A percentile compares a stretch with the other conserved stretches of the same genome.
These are phyloP conservation scores for Poeciliopsis presidionis DNA, from an alignment of 2,797 vertebrate species.

Conservation along the genomic window DNA sequence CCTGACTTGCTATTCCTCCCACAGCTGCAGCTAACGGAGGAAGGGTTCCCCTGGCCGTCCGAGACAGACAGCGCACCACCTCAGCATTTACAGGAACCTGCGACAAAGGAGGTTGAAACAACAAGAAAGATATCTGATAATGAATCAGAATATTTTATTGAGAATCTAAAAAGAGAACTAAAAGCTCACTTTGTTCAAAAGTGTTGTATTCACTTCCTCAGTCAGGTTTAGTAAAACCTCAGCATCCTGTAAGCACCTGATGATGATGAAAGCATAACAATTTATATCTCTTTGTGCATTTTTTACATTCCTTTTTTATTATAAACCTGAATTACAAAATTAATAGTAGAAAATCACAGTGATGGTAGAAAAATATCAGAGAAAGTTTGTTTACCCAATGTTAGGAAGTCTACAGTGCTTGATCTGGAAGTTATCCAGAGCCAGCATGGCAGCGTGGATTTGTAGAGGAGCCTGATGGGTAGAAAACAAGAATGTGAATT, in stretches of 20 bases:
- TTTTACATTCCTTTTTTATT: slow-evolving; percentile 5
- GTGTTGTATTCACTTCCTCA: slow-evolving; percentile 82
- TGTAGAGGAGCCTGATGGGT: slow-evolving; percentile 88
- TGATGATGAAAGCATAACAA: slow-evolving; percentile 20
- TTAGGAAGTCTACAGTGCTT: slow-evolving; percentile 86
- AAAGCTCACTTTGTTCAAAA: slow-evolving; percentile 87
- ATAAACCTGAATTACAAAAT: slow-evolving; percentile 10
- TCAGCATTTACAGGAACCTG: slow-evolving; percentile 83
- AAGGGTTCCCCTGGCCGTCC: slow-evolving; percentile 88
- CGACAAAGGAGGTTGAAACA: background rate
- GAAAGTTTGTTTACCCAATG: slow-evolving; percentile 82
- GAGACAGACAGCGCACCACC: slow-evolving; percentile 87
- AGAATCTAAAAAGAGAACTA: background rate
- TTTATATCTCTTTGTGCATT: background rate
- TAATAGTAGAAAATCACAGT: background rate
- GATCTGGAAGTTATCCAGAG: slow-evolving; percentile 91
- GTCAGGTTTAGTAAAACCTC: slow-evolving; percentile 89
- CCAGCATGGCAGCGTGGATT: slow-evolving; percentile 91
- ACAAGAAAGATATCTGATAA: background rate
- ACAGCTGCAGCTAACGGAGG: slow-evolving; percentile 90
- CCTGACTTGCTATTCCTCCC: slow-evolving; percentile 94
- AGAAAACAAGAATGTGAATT: slow-evolving; percentile 22
- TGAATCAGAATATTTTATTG: background rate
- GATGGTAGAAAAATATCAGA: background rate
- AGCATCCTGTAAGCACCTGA: slow-evolving; percentile 91